A percentile compares a stretch with the other conserved stretches of the same genome.
These are phyloP conservation scores for Lethenteron camtschaticum DNA, from an alignment of 2,113 vertebrate species.

Conservation along the genomic window DNA sequence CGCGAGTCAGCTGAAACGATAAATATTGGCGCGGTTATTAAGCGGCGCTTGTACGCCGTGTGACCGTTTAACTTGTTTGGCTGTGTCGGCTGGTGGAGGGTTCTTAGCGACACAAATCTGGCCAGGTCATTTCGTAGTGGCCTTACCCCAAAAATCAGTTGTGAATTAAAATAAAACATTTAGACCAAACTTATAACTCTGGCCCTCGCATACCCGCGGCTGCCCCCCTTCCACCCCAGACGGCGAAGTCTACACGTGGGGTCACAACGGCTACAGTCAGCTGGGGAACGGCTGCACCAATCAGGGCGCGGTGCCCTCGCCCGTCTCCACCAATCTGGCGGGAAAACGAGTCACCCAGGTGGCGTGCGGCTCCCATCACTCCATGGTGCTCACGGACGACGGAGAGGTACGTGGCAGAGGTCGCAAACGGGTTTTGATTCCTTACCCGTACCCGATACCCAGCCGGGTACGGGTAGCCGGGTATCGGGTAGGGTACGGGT, in stretches of 20 bases:
- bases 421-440: conserved; percentile 5
- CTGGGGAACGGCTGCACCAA: conserved; percentile 78
- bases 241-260: conserved; percentile 80
- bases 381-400: conserved; percentile 54
- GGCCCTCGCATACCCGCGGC: too few species aligned
- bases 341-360: conserved; percentile 63
- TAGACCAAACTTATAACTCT: too few species aligned
- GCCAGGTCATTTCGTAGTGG: too few species aligned
- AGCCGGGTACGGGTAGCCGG: too few species aligned
- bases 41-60: too few species aligned
- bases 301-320: conserved; percentile 53
- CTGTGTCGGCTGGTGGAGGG: too few species aligned
- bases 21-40: too few species aligned
- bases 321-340: conserved; percentile 59
- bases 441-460: too few species aligned
- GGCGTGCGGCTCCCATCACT: conserved; percentile 87
- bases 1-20: too few species aligned
- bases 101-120: too few species aligned
- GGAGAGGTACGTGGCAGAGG: conserved; percentile 47
- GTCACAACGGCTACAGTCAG: conserved; percentile 88
- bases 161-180: neutral
- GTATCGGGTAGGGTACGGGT: neutral
- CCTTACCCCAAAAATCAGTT: neutral
- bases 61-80: too few species aligned
- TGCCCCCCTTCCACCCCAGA: conserved; percentile 29